Conservation (phyloP, 2,888 invertebrate species). For the Cheilosia pagana region DNA sequence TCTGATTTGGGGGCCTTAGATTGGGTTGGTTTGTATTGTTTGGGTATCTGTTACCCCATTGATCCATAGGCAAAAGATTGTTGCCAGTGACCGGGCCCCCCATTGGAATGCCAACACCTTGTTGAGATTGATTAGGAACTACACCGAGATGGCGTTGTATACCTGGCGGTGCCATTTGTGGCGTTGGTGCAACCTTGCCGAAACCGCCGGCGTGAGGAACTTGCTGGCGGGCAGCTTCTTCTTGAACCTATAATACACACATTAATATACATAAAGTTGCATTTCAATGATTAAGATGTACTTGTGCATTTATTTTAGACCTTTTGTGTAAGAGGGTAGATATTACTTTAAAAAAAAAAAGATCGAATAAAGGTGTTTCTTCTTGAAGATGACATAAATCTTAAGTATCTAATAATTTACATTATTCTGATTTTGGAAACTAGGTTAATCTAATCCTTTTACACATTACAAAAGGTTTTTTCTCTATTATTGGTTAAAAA, state of each 20-base stretch:
- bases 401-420: no score
- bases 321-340: no score
- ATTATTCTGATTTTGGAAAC: no score
- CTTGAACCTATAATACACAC: slow-evolving; percentile 87
- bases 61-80: slow-evolving; percentile 85
- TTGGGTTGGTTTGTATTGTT: slow-evolving; percentile 82
- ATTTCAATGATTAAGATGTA: background rate
- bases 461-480: no score
- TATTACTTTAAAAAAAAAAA: no score
- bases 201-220: slow-evolving; percentile 89
- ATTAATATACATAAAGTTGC: background rate
- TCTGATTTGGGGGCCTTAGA: slow-evolving; percentile 84
- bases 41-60: slow-evolving; percentile 85
- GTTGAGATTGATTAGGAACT: slow-evolving; percentile 80
- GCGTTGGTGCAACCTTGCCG: slow-evolving; percentile 88
- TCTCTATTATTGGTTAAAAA: no score
- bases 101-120: slow-evolving; percentile 66
- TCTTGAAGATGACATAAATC: no score
- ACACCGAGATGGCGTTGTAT: slow-evolving; percentile 84
- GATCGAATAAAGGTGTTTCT: no score
- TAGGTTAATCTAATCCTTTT: no score
- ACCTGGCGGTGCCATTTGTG: slow-evolving; percentile 84
- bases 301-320: no score
- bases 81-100: slow-evolving; percentile 83
- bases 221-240: slow-evolving; percentile 95